Evolutionary conservation across 2,888 invertebrate genomes (phyloP), one percentile per base, ranked within the genome.

Genomic region (Dromius quadrimaculatus): DNA sequence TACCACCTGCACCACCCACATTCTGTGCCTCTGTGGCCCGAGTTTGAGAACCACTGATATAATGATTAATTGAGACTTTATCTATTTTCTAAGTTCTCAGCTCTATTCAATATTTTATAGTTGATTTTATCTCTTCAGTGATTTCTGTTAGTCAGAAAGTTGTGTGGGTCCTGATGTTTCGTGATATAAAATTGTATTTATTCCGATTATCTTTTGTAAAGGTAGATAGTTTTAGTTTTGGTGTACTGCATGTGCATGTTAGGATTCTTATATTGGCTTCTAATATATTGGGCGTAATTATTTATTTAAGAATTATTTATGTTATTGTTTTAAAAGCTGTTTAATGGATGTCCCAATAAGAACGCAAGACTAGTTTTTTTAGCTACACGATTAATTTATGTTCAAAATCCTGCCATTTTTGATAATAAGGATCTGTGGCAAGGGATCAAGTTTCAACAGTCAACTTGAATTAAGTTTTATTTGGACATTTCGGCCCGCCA

Each of bases 1-100:
- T 61, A 61, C 62, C 62, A 62, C 45, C 61, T 62, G 70, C 62
- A 45, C 62, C 70, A 47, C 50, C 57, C 54, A 61, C 59, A 36
- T 11, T 47, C 19, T 47, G 47, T 47, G 72, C 72, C 73, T 72
- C 19, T 47, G 47, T 47, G 72, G 73, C 73, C 72, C 74, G 70
- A 72, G 74, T 73, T 74, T 73, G 71, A 70, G 70, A 70, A 70
- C 70, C 70, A 62, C 70, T 70, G 70, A 70, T 70, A 64, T 61
- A 61, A 59, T 20, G 34, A 57, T n/a, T n/a, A 36, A 15, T 32
- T 22, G 20, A 38, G 38, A 15, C 13, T n/a, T 54, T 61, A 32
- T 54, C 9, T 41, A 45, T 32, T 41, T 62, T 43, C 32, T 13
- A 34, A 59, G 20, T 13, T 38, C 59, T 34, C 34, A 34, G 36